Base-by-base conservation (phyloP, 2,113 vertebrate species). In the Tinamus guttatus region DNA sequence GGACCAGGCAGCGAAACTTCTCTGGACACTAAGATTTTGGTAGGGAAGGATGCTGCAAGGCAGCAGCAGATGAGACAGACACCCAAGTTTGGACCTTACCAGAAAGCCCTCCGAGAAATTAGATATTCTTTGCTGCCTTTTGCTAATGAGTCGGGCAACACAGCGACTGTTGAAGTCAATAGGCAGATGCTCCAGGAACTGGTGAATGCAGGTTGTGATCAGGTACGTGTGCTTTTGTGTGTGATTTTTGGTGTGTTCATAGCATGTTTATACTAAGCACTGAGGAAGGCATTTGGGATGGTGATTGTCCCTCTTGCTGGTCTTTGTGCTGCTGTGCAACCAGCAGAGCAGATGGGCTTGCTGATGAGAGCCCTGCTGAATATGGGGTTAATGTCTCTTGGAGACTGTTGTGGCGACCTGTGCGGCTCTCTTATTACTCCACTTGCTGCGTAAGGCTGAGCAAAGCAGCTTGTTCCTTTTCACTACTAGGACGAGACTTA, bases 101-200 rank as follows among this genome's bases (percentile, higher is more conserved):
- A 99, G 98, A 99, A 98, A 93, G 99, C 99, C 34, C 94, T 99
- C 89, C 96, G 99, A 77, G 99, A 99, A 97, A 99, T 99, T 96
- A 98, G 99, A 71, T 99, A 99, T 87, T 99, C 99, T n/a, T 98
- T 99, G 93, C 97, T 99, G 98, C 99, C 99, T 40, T 99, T 99
- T 47, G 99, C 99, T 88, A 99, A 99, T 21, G 99, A 99, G 80
- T 99, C 98, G 0, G 98, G 99, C 30, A 96, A 98, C 11, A 95
- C 98, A 3, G 93, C 98, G 0, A 86, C 98, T 0, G 97, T 98
- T 49, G 99, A 99, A 91, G 99, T 99, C 45, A 99, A 99, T 86
- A 97, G 99, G 47, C 99, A 99, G 91, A 99, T 99, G 99, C 98
- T 99, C 16, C 99, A 99, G 97, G 99, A 99, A 14, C 96, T 99